These are phyloP conservation scores for Leptopilina clavipes DNA, from an alignment of 1,140 invertebrate species.

Conservation along the genomic window DNA sequence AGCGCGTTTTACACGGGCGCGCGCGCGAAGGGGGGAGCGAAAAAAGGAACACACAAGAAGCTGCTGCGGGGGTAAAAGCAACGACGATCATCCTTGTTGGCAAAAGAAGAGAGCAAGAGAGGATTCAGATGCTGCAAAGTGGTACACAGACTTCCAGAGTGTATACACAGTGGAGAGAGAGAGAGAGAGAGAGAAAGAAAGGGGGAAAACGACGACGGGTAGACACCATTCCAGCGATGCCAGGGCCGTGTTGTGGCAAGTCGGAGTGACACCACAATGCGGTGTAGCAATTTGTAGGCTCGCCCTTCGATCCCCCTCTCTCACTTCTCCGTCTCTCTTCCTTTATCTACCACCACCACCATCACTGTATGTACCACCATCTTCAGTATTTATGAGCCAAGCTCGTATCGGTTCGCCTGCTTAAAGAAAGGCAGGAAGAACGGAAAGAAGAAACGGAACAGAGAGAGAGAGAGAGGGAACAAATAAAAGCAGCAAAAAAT, in stretches of 20 bases:
- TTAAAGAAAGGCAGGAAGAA: conserved; percentile 21
- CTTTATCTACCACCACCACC: conserved; percentile 42
- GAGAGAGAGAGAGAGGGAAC: conserved; percentile 42
- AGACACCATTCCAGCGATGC: conserved; percentile 75
- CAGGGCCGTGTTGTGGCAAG: conserved; percentile 72
- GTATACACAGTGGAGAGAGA: conserved; percentile 36
- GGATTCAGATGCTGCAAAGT: conserved; percentile 44
- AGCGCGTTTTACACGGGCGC: conserved; percentile 61
- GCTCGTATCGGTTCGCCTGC: conserved; percentile 5
- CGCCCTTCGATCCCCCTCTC: conserved; percentile 67
- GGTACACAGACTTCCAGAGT: conserved; percentile 40
- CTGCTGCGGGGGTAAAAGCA: not conserved
- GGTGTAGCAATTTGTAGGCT: conserved; percentile 76
- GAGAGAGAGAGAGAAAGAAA: conserved; percentile 44
- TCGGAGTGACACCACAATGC: conserved; percentile 75
- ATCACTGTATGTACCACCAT: conserved; percentile 38
- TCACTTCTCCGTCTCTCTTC: conserved; percentile 40
- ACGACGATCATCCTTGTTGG: not conserved
- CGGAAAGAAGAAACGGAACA: conserved; percentile 29
- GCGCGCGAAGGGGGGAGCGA: conserved; percentile 46
- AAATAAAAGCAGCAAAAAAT: not conserved
- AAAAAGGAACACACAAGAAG: conserved; percentile 6
- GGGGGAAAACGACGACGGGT: conserved; percentile 53
- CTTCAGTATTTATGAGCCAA: conserved; percentile 53
- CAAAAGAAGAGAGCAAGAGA: conserved; percentile 32